A percentile compares a stretch with the other conserved stretches of the same genome.
Conservation (phyloP, 2,113 vertebrate species). For the Suricata suricatta region DNA sequence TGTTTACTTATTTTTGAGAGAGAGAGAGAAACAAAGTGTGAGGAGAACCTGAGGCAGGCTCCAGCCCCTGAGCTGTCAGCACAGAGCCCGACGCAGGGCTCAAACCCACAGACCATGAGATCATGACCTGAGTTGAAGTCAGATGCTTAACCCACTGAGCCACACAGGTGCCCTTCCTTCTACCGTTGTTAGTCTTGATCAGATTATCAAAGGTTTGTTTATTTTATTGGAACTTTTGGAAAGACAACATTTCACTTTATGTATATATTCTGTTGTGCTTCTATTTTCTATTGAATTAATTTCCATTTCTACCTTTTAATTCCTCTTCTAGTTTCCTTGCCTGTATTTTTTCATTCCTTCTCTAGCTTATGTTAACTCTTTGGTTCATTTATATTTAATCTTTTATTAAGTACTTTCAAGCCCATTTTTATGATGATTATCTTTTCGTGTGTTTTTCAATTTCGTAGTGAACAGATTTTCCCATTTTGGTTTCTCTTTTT, state of each 20-base stretch:
- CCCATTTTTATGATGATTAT: background rate
- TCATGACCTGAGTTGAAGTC: no score
- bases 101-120: no score
- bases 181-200: background rate
- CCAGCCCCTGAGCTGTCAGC: no score
- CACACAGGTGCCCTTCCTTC: background rate
- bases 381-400: constrained; percentile 14
- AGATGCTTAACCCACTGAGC: no score
- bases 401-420: background rate
- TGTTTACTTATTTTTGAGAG: no score
- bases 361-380: background rate
- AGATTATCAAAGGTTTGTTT: background rate
- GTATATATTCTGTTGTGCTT: background rate
- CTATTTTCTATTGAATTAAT: constrained; percentile 3
- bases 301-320: background rate
- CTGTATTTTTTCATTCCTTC: background rate
- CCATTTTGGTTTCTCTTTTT: background rate
- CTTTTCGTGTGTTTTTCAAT: background rate
- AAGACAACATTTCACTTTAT: background rate
- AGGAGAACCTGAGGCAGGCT: no score
- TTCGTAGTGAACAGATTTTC: background rate
- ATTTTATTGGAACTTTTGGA: background rate
- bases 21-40: no score
- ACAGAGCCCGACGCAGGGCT: no score
- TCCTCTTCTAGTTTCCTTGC: background rate